phyloP scores from a whole-genome alignment of 2,888 invertebrate genomes.

The Pyrrhosoma nymphula region DNA sequence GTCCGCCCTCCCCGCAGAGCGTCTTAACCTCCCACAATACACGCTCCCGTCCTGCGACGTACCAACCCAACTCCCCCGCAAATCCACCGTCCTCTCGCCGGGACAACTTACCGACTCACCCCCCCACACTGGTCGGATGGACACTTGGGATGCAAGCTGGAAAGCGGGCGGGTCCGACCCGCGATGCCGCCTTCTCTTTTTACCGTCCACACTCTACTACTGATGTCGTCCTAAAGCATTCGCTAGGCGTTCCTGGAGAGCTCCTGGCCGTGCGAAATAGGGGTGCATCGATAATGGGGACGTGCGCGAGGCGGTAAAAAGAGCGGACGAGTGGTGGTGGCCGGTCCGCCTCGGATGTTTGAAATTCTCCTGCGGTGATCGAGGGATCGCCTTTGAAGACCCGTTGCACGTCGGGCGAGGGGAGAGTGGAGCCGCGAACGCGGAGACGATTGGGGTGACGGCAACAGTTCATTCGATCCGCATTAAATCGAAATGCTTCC shows the following conservation, averaged over 20 bases:
- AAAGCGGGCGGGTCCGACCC: constrained; percentile 44
- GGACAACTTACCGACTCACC: neutral
- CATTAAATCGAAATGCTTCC: neutral
- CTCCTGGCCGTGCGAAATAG: constrained; percentile 36
- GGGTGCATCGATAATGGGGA: constrained; percentile 48
- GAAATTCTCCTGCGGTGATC: constrained; percentile 14
- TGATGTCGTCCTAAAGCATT: neutral
- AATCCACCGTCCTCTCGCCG: neutral
- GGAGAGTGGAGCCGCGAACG: neutral
- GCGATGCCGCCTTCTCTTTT: neutral
- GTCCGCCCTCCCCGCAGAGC: neutral
- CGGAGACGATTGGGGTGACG: neutral
- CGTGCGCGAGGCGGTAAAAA: neutral
- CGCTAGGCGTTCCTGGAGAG: constrained; percentile 47
- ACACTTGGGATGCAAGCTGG: neutral
- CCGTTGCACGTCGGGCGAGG: neutral
- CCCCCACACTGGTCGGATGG: too few species aligned
- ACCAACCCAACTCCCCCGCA: neutral
- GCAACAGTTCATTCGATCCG: neutral
- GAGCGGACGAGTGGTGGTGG: constrained; percentile 17
- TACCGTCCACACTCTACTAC: neutral
- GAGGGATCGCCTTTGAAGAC: constrained; percentile 41
- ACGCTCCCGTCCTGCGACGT: neutral
- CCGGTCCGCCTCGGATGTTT: neutral
- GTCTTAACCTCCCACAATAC: neutral